Percentiles rank a stretch among this genome's conserved stretches.
These are phyloP conservation scores for Chaetura pelagica DNA, from an alignment of 2,113 vertebrate genomes.

Conservation along the genomic window DNA sequence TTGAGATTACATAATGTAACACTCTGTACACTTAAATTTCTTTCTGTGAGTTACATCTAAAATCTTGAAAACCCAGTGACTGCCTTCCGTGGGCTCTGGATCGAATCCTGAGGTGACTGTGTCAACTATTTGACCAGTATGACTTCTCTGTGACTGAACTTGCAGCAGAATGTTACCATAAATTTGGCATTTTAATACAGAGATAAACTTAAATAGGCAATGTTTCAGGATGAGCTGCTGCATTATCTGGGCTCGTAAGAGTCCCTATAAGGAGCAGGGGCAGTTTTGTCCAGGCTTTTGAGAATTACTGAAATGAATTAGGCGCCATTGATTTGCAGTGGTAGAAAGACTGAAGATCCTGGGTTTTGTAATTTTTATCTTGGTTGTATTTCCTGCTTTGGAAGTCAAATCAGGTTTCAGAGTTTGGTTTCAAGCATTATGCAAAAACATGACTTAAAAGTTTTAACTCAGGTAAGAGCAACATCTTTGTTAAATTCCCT, in stretches of 20 bases:
- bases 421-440: not conserved
- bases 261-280: not conserved
- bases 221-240: not conserved
- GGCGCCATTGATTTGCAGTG: not conserved
- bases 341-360: not conserved
- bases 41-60: not conserved
- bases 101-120: too few species aligned
- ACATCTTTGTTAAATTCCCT: not conserved
- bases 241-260: not conserved
- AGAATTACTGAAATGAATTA: not conserved
- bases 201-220: not conserved
- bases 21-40: not conserved
- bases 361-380: not conserved
- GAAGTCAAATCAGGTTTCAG: not conserved
- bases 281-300: not conserved
- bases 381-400: not conserved
- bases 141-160: not conserved
- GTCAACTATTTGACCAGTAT: accelerated
- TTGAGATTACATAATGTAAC: not conserved
- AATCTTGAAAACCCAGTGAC: not conserved
- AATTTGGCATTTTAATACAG: not conserved
- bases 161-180: not conserved
- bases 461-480: not conserved
- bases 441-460: not conserved
- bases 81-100: not conserved